These are phyloP conservation scores for Suncus etruscus DNA, from an alignment of 2,113 vertebrate species.

Conservation along the genomic window DNA sequence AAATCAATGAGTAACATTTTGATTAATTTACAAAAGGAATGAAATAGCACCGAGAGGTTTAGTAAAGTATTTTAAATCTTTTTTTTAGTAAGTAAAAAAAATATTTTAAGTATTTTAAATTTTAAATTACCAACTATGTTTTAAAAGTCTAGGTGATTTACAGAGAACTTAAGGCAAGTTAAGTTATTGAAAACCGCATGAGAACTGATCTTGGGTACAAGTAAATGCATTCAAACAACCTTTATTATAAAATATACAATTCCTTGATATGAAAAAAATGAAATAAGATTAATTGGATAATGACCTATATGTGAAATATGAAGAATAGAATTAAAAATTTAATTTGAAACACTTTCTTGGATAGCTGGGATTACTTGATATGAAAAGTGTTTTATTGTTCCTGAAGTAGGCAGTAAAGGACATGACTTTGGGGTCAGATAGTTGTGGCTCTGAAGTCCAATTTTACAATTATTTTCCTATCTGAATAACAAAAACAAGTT, in stretches of 20 bases:
- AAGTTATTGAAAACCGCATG: too few relatives aligned
- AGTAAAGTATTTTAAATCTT: neutral
- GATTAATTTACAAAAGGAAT: neutral
- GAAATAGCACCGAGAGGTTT: neutral
- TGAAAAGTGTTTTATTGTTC: conserved; percentile 11
- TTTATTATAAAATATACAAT: neutral
- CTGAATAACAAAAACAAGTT: neutral
- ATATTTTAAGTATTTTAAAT: neutral
- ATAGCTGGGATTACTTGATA: neutral
- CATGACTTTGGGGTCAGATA: neutral
- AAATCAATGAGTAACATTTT: neutral
- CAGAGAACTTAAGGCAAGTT: neutral
- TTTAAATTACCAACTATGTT: neutral
- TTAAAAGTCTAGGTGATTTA: neutral
- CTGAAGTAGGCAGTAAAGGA: neutral
- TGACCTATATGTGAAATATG: neutral
- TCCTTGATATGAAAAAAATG: neutral
- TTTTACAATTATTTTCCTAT: neutral
- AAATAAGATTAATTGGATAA: neutral
- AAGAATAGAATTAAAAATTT: neutral
- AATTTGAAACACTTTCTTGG: neutral
- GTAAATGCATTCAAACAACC: neutral
- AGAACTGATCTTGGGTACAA: neutral
- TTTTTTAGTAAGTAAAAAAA: too few relatives aligned
- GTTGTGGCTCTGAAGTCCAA: neutral